Evolutionary conservation across 2,797 vertebrate species (phyloP).

Genomic region (Phalanger gymnotis): DNA sequence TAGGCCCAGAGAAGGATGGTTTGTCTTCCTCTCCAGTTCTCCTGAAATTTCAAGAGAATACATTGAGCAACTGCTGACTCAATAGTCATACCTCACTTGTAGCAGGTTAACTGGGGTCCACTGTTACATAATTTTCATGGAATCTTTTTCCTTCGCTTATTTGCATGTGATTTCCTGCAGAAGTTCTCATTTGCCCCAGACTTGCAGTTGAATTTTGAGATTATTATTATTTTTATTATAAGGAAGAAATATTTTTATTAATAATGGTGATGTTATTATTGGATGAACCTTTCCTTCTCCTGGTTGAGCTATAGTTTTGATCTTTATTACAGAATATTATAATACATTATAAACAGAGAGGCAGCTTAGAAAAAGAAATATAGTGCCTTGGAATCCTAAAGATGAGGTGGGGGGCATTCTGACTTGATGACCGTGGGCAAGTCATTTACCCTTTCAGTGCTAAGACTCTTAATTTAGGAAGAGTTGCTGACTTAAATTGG

Average conservation of each 20-base stretch:
- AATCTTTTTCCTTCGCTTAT: conserved; percentile 42
- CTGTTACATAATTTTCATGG: conserved; percentile 19
- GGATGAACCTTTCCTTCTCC: background rate
- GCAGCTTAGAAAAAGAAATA: background rate
- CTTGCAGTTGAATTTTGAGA: background rate
- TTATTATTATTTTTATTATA: background rate
- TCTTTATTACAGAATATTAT: background rate
- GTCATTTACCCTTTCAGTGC: background rate
- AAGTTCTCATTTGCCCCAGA: background rate
- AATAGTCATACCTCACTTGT: background rate
- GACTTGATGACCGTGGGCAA: background rate
- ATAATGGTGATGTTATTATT: background rate
- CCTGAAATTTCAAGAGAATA: background rate
- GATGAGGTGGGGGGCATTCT: background rate
- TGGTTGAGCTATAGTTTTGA: background rate
- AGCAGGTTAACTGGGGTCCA: background rate
- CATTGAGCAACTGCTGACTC: background rate
- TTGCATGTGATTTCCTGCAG: background rate
- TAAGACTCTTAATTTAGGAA: background rate
- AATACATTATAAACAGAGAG: background rate
- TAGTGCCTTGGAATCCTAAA: background rate
- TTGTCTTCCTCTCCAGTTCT: conserved; percentile 11
- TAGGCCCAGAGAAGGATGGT: background rate
- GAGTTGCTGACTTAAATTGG: background rate
- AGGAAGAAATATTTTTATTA: background rate